Evolutionary conservation across 2,113 vertebrate genomes (phyloP).

Genomic region (Paradoxurus hermaphroditus): DNA sequence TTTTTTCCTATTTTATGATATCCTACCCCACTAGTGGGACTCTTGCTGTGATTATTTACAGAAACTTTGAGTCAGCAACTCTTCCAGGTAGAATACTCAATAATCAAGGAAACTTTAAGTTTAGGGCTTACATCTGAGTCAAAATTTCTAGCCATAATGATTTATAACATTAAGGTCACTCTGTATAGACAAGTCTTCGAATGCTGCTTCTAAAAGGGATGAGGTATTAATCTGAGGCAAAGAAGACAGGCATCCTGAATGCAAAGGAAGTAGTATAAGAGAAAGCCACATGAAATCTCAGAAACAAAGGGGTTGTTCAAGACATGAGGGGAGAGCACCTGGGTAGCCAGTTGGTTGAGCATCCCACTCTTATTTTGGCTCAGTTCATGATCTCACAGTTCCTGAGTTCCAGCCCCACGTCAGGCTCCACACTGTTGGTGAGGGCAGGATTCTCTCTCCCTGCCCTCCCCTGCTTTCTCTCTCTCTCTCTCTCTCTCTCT

Average conservation of each 20-base stretch:
- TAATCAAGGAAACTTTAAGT: background rate
- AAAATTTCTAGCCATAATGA: background rate
- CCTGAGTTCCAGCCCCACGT: too few species aligned
- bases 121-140: background rate
- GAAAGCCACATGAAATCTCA: background rate
- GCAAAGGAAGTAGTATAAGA: background rate
- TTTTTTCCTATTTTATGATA: background rate
- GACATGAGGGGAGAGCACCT: background rate
- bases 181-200: background rate
- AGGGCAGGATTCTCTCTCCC: too few species aligned
- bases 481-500: too few species aligned
- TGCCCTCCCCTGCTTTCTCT: too few species aligned
- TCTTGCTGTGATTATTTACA: background rate
- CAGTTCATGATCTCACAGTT: too few species aligned
- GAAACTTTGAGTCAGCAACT: background rate
- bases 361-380: too few species aligned
- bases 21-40: background rate
- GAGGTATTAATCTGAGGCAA: background rate
- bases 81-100: background rate
- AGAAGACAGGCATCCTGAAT: rapidly evolving
- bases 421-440: too few species aligned
- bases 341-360: too few species aligned
- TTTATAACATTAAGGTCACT: background rate
- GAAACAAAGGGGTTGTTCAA: background rate
- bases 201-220: background rate